Evolutionary conservation across 2,113 vertebrate genomes (phyloP).

Genomic region (Grammomys dolichurus): DNA sequence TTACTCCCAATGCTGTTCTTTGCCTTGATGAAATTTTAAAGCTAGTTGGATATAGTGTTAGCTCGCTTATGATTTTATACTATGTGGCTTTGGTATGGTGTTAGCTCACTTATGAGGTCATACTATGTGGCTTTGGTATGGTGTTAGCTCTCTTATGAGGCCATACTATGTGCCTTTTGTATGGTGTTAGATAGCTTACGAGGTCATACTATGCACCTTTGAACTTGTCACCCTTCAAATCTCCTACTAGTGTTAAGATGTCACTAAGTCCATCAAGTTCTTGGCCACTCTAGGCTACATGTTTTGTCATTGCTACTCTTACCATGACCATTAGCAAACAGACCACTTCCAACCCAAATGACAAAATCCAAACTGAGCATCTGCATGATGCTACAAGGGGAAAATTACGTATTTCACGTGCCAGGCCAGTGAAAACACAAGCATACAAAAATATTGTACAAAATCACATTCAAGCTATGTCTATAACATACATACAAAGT

Average conservation of each 20-base stretch:
- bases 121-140: not conserved
- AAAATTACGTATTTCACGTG: not conserved
- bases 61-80: not conserved
- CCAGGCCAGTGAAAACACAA: not conserved
- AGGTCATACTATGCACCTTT: not conserved
- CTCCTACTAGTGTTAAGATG: not conserved
- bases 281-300: not conserved
- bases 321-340: not conserved
- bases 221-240: not conserved
- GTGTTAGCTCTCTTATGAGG: not conserved
- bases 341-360: not conserved
- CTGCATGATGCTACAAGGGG: not conserved
- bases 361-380: not conserved
- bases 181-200: not conserved
- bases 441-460: not conserved
- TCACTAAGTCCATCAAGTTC: not conserved
- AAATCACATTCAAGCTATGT: not conserved
- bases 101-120: not conserved
- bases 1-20: not conserved
- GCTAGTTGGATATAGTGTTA: not conserved
- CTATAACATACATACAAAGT: not conserved
- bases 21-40: conserved; percentile 10
- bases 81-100: not conserved
- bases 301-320: not conserved
- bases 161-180: not conserved